These are phyloP conservation scores for Cynopterus brachyotis DNA, from an alignment of 2,113 vertebrate genomes.

Conservation along the genomic window DNA sequence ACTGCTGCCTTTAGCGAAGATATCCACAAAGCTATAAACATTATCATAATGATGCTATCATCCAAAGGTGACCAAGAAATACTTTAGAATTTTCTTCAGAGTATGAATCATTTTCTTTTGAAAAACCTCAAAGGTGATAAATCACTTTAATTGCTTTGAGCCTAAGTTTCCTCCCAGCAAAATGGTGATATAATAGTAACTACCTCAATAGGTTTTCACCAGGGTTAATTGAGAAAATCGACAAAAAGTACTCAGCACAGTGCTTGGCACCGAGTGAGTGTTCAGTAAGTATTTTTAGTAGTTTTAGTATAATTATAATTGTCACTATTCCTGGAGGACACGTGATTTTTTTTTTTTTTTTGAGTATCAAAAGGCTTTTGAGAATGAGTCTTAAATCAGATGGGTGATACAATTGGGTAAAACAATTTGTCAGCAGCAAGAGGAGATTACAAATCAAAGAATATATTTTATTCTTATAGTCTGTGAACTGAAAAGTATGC, in stretches of 20 bases:
- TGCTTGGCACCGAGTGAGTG: background rate
- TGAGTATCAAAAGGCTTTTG: background rate
- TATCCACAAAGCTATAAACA: background rate
- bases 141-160: background rate
- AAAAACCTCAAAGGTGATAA: background rate
- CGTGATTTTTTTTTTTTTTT: background rate
- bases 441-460: background rate
- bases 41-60: background rate
- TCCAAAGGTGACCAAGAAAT: background rate
- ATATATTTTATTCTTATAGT: background rate
- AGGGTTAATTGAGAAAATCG: background rate
- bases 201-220: background rate
- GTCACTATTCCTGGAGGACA: background rate
- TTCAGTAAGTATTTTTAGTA: background rate
- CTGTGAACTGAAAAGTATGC: background rate
- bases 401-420: background rate
- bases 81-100: background rate
- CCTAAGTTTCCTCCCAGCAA: background rate
- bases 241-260: background rate
- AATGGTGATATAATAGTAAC: background rate
- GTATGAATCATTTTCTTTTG: background rate
- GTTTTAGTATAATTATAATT: conserved; percentile 10
- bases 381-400: conserved; percentile 18
- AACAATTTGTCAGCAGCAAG: background rate
- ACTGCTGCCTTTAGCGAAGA: background rate